Base-by-base conservation (phyloP, 2,113 vertebrate species). In the Callospermophilus lateralis region DNA sequence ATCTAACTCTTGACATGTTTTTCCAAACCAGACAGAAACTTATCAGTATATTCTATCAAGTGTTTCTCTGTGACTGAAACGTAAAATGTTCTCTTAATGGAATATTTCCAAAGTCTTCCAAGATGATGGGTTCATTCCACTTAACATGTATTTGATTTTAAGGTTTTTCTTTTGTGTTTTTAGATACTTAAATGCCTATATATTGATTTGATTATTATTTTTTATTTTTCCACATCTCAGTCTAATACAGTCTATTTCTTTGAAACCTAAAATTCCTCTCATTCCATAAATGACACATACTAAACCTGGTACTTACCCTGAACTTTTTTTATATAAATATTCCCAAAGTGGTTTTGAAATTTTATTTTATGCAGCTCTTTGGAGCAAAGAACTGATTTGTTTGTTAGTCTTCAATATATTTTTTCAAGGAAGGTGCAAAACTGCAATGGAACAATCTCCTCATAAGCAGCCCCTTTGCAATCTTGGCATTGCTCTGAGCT, bases 141-240 rank as follows among this genome's bases (percentile, higher is more conserved):
- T 68, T 81, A 72, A 32, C 37, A 58, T 45, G 86, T 81, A 74
- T 13, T 76, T 94, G 53, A 84, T 63, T 61, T 86, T 86, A 77
- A 51, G 4, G 30, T 79, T 95, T 95, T 84, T 12, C 65, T 94
- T 80, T 85, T 72, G 32, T 73, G 26, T 34, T 87, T 92, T 96
- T 72, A 79, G 70, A 85, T 11, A 45, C 26, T 45, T 28, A 86
- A 89, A 91, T 95, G 37, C 19, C 76, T 94, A 96, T 94, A 72
- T 70, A 83, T 89, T 95, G 94, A 97, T 80, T 97, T 93, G 4
- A 91, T 93, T 15, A 96, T 84, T 86, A n/a, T 90, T 83, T 93
- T 83, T 70, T 83, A n/a, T 94, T 92, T 97, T 98, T 98, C 95
- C 97, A 98, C 97, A 96, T 97, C 96, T 97, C 97, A 97, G 97